Percentiles rank a stretch among this genome's conserved stretches.
phyloP scores from a whole-genome alignment of 2,797 vertebrate species.

The Sebastiscus tertius region DNA sequence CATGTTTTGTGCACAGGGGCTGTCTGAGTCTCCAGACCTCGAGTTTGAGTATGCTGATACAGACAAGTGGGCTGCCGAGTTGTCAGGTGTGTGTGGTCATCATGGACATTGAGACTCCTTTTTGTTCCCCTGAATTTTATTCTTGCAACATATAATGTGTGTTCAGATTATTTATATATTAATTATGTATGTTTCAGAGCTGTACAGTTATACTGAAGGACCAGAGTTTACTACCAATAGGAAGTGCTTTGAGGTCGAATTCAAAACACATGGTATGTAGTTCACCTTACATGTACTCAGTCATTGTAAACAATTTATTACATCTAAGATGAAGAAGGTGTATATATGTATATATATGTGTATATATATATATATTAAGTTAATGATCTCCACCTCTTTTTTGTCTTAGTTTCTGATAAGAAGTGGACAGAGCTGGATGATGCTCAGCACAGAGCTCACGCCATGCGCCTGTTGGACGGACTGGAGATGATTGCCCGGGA shows the following conservation, averaged over 20 bases:
- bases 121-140: not conserved
- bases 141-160: not conserved
- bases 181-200: conserved; percentile 80
- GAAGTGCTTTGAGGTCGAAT: conserved; percentile 97
- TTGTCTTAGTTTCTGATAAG: conserved; percentile 87
- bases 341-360: too few relatives aligned
- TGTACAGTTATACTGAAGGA: conserved; percentile 98
- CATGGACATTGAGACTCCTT: not conserved
- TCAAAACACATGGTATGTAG: conserved; percentile 87
- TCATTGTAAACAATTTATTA: not conserved
- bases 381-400: not conserved
- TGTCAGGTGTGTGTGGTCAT: conserved; percentile 86
- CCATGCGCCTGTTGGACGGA: conserved; percentile 94
- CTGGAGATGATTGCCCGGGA: conserved; percentile 94
- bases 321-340: not conserved
- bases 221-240: conserved; percentile 95
- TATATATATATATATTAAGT: too few relatives aligned
- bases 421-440: conserved; percentile 92
- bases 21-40: conserved; percentile 93
- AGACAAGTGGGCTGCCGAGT: conserved; percentile 94
- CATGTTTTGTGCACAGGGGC: conserved; percentile 82
- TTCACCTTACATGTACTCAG: not conserved
- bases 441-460: conserved; percentile 91
- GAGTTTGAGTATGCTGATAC: conserved; percentile 97
- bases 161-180: not conserved